phyloP scores from a whole-genome alignment of 2,888 invertebrate species.

The Patella depressa region DNA sequence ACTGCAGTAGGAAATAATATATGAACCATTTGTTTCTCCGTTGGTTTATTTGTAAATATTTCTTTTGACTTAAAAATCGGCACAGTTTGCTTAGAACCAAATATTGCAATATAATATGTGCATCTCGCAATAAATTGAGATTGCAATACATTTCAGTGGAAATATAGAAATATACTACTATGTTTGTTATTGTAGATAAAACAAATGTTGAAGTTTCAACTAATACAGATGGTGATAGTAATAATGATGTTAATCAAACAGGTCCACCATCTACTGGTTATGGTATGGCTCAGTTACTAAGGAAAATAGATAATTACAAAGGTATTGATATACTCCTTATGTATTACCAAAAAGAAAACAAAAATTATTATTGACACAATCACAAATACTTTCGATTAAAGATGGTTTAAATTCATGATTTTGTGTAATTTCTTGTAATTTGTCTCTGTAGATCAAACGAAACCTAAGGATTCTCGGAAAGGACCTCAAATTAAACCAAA shows the following conservation, averaged over 20 bases:
- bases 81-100: too few relatives aligned
- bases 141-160: too few relatives aligned
- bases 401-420: too few relatives aligned
- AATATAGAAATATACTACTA: not conserved
- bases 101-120: too few relatives aligned
- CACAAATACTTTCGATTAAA: not conserved
- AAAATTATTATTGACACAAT: not conserved
- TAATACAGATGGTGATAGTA: constrained; percentile 23
- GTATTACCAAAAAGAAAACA: not conserved
- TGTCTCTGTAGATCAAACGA: too few relatives aligned
- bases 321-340: not conserved
- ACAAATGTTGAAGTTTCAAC: not conserved
- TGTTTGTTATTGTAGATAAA: not conserved
- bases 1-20: too few relatives aligned
- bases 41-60: too few relatives aligned
- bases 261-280: constrained; percentile 55
- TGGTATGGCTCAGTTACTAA: constrained; percentile 47
- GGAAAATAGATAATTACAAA: constrained; percentile 21
- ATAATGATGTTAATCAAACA: constrained; percentile 14
- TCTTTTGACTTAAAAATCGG: too few relatives aligned
- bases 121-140: too few relatives aligned
- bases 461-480: constrained; percentile 37
- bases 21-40: too few relatives aligned
- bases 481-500: constrained; percentile 70
- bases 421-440: too few relatives aligned